Conservation (phyloP, 2,113 vertebrate species). For the Hyaena hyaena region DNA sequence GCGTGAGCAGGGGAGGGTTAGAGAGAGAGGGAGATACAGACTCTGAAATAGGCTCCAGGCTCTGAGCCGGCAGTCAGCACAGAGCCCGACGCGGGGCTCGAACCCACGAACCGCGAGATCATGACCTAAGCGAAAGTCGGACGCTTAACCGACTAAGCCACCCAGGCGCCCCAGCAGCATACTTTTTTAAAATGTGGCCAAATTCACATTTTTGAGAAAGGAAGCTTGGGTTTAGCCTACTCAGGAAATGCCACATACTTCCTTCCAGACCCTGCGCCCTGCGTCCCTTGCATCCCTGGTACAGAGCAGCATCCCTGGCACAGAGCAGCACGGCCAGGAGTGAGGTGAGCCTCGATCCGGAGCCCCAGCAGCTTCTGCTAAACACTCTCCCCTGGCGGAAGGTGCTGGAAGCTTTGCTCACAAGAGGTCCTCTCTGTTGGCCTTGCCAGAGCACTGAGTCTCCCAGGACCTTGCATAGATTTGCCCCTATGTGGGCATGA, state of each 20-base stretch:
- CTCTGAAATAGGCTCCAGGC: too few species aligned
- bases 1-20: too few species aligned
- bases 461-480: not conserved
- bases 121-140: too few species aligned
- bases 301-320: accelerated
- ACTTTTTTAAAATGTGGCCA: not conserved
- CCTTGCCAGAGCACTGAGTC: not conserved
- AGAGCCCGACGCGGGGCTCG: too few species aligned
- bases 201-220: not conserved
- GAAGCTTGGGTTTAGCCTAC: not conserved
- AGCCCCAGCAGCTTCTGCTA: not conserved
- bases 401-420: not conserved
- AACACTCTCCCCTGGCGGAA: not conserved
- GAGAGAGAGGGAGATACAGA: too few species aligned
- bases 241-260: accelerated
- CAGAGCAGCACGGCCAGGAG: too few species aligned
- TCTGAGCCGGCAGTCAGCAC: too few species aligned
- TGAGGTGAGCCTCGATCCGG: not conserved
- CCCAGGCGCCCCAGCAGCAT: too few species aligned
- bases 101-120: too few species aligned
- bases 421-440: accelerated
- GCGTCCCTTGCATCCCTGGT: too few species aligned
- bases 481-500: not conserved
- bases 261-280: accelerated
- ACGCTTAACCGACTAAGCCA: too few species aligned